Percentiles rank a stretch among this genome's conserved stretches.
Conservation (phyloP, 1,140 invertebrate genomes). For the Zaprionus gabonicus region DNA sequence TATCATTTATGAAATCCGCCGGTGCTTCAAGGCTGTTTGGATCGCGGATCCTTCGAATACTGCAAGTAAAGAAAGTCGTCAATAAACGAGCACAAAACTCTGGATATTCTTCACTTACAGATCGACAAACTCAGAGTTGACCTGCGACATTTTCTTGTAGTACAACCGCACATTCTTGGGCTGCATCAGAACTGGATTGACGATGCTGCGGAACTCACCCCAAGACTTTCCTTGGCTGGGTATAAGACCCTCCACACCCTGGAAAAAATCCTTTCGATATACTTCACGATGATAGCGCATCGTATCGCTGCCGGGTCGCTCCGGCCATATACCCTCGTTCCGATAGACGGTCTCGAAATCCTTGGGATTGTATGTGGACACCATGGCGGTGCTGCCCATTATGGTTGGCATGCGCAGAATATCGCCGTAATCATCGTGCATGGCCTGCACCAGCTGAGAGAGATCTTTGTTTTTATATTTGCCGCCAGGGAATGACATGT, state of each 20-base stretch:
- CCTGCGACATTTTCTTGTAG: slow-evolving; percentile 81
- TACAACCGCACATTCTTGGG: slow-evolving; percentile 85
- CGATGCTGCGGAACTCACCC: slow-evolving; percentile 70
- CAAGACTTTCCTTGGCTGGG: slow-evolving; percentile 63
- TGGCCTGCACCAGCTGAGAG: slow-evolving; percentile 24
- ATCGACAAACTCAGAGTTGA: slow-evolving; percentile 80
- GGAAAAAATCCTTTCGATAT: slow-evolving; percentile 61
- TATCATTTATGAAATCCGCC: slow-evolving; percentile 86
- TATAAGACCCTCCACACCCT: slow-evolving; percentile 63
- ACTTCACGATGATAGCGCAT: slow-evolving; percentile 63
- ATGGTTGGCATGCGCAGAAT: slow-evolving; percentile 56
- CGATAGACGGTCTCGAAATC: slow-evolving; percentile 74
- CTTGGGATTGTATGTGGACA: slow-evolving; percentile 63
- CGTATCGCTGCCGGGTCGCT: slow-evolving; percentile 58
- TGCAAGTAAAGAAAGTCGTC: not conserved
- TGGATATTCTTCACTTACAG: slow-evolving; percentile 25
- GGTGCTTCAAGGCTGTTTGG: slow-evolving; percentile 85
- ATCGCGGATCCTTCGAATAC: slow-evolving; percentile 85
- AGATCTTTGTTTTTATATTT: slow-evolving; percentile 65
- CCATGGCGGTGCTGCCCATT: slow-evolving; percentile 52
- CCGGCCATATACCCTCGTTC: slow-evolving; percentile 75
- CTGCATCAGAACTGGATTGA: slow-evolving; percentile 85
- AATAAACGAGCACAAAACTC: not conserved
- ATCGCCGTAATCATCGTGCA: slow-evolving; percentile 57
- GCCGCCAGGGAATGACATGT: slow-evolving; percentile 67